Percentiles rank a stretch among this genome's conserved stretches.
Conservation (phyloP, 2,888 invertebrate species). For the Lumbricus terrestris region DNA sequence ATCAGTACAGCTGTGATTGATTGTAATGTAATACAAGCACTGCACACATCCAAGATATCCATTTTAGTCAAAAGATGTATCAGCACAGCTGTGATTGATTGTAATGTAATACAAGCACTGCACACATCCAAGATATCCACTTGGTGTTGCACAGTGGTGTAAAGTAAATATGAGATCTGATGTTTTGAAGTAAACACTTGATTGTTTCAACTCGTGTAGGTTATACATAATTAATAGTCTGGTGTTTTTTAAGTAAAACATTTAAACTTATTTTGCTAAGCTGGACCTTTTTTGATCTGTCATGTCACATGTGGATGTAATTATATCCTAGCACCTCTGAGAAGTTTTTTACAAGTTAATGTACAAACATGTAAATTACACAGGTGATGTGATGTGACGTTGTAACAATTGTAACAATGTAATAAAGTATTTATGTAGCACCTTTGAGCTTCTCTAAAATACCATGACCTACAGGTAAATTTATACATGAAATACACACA, state of each 20-base stretch:
- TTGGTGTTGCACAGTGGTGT: neutral
- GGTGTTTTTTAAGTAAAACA: neutral
- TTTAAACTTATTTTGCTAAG: neutral
- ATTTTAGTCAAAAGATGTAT: neutral
- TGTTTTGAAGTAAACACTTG: neutral
- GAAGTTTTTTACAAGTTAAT: neutral
- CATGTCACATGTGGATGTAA: neutral
- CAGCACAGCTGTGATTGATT: neutral
- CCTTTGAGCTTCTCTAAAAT: no score
- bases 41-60: neutral
- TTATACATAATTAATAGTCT: no score
- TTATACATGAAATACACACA: no score
- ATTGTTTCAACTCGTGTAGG: neutral
- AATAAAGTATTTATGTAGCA: no score
- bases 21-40: neutral
- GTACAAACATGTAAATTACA: neutral
- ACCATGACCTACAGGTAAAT: no score
- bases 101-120: neutral
- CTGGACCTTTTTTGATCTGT: neutral
- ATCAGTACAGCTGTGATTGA: neutral
- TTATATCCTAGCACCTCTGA: neutral
- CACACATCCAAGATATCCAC: neutral
- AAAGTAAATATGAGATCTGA: neutral
- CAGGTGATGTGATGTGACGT: neutral
- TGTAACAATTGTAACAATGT: no score